phyloP scores from a whole-genome alignment of 2,888 invertebrate genomes.

The Mythimna ferrago region DNA sequence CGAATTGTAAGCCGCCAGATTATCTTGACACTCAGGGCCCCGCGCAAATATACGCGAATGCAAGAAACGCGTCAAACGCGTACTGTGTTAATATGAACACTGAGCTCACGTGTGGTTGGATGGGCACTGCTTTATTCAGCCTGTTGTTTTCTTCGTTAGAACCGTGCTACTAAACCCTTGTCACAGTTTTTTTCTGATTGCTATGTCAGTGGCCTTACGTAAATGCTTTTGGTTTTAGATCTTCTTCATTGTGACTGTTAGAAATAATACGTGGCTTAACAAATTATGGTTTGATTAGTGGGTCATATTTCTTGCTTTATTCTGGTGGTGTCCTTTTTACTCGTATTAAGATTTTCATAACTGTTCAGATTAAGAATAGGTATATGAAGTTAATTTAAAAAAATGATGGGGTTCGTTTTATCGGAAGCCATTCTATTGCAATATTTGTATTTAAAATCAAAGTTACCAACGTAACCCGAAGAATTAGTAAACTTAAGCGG shows the following conservation, averaged over 20 bases:
- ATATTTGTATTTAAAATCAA: too few relatives aligned
- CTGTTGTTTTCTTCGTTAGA: conserved; percentile 80
- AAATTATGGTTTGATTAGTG: conserved; percentile 11
- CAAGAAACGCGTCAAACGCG: conserved; percentile 47
- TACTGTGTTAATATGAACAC: conserved; percentile 64
- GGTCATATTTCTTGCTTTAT: not conserved
- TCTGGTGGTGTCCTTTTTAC: too few relatives aligned
- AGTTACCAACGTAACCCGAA: too few relatives aligned
- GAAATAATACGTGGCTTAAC: not conserved
- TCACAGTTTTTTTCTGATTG: conserved; percentile 63
- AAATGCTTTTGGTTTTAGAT: conserved; percentile 11
- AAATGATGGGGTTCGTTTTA: too few relatives aligned
- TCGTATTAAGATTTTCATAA: not conserved
- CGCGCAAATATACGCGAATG: conserved; percentile 56
- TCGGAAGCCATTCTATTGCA: too few relatives aligned
- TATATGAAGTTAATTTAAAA: too few relatives aligned
- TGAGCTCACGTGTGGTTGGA: conserved; percentile 70
- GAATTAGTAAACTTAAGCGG: too few relatives aligned
- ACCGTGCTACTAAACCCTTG: conserved; percentile 70
- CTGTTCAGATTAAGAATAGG: not conserved
- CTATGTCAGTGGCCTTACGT: conserved; percentile 34
- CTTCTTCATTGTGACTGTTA: conserved; percentile 21
- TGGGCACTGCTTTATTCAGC: conserved; percentile 71
- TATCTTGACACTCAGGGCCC: conserved; percentile 70
- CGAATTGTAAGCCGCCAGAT: conserved; percentile 77